Conservation (phyloP, 2,797 vertebrate genomes). For the Pagetopsis macropterus region DNA sequence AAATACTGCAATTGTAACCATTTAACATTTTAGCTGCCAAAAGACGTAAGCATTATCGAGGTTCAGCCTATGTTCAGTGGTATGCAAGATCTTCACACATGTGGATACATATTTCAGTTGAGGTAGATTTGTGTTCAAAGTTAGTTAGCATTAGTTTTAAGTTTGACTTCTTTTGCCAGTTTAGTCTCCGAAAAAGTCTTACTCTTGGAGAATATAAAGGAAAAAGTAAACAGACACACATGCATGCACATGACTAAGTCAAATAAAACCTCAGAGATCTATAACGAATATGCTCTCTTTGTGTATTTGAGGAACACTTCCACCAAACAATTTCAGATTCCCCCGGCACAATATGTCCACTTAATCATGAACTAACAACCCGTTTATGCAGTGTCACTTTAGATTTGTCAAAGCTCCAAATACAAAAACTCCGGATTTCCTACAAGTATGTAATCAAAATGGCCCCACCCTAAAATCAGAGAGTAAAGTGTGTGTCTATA, state of each 20-base stretch:
- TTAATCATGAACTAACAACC: not conserved
- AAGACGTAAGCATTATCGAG: too few species aligned
- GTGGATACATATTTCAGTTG: too few species aligned
- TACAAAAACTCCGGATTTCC: constrained; percentile 27
- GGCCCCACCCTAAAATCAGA: constrained; percentile 67
- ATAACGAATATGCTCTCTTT: not conserved
- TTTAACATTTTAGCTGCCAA: too few species aligned
- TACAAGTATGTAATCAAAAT: constrained; percentile 43
- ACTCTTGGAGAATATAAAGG: not conserved
- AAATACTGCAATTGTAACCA: too few species aligned
- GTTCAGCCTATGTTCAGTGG: too few species aligned
- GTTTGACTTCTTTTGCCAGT: too few species aligned
- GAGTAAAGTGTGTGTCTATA: constrained; percentile 42
- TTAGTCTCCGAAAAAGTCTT: too few species aligned
- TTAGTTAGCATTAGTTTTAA: too few species aligned
- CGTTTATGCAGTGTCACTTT: not conserved
- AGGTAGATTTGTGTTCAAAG: too few species aligned
- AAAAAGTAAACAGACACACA: not conserved
- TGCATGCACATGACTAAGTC: not conserved
- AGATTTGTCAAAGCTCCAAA: constrained; percentile 12
- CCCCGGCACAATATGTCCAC: too few species aligned
- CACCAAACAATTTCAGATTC: not conserved
- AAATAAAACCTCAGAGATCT: not conserved
- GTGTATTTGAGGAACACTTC: not conserved
- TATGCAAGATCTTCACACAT: too few species aligned